Base-by-base conservation (phyloP, 2,888 invertebrate genomes). In the Drosophila nr. fundita region DNA sequence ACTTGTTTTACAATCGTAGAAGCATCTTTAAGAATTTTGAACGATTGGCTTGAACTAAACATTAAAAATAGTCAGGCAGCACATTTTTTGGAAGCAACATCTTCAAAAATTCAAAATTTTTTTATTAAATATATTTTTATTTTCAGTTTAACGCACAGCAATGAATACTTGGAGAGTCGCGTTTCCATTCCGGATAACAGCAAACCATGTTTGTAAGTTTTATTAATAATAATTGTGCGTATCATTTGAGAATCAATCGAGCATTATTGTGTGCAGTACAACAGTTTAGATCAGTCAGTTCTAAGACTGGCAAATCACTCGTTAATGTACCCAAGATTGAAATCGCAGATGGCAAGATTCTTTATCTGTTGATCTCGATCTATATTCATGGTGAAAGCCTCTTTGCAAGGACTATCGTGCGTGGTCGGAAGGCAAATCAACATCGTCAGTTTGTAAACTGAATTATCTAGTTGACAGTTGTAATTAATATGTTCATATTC, bases 361-460 rank as follows among this genome's bases (percentile, higher is more conserved):
- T 73, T n/a, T 84, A 82, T 53, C 48, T 84, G 40, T 54, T 84
- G 11, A 36, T 85, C 0, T 21, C 73, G 1, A 48, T 82, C 13
- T 76, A 84, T 30, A 55, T 72, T 13, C 88, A 87, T 38, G 83
- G 83, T 1, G 73, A 68, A 8, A 57, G 71, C 0, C 34, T 58
- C 0, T 68, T 76, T 4, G 59, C 69, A 21, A 76, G 62, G 27
- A 85, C 85, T 1, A 52, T 84, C 1, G 30, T 87, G 0, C 73
- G 85, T 6, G 85, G 77, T 0, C 24, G 48, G 5, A 21, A 10
- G 24, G 54, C n/a, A 1, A 45, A 66, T 1, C 38, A 36, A 0
- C 87, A 84, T 45, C 8, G 83, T 84, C 2, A 74, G 80, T 68
- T 10, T 2, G 2, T 13, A 11, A 10, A 30, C 4, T 13, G 45